Base-by-base conservation (phyloP, 2,797 vertebrate species). In the Poecile montanus region DNA sequence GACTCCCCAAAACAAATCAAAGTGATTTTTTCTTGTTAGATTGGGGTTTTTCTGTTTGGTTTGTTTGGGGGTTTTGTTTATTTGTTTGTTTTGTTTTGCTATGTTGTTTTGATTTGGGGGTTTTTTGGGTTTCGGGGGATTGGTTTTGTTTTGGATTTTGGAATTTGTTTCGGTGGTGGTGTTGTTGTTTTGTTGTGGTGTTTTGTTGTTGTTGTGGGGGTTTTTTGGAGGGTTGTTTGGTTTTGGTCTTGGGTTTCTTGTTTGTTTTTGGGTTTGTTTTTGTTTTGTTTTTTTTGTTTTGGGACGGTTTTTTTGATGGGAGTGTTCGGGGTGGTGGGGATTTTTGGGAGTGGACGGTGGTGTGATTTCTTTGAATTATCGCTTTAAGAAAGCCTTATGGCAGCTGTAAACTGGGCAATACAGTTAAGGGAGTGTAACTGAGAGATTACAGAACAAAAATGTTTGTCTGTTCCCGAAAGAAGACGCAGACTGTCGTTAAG, bases 291-390 rank as follows among this genome's bases (percentile, higher is more conserved):
- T 7, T 42, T 42, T 53, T 40, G 21, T 38, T 11, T 38, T 12
- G 27, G 19, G 34, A 34, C 34, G 34, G 1, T 9, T 38, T 61
- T 29, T 22, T 48, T 36, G 17, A 26, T 11, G 9, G 16, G 16
- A 2, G 16, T 22, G 1, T 22, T 29, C 11, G 13, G 22, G 14
- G 9, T 11, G 32, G 22, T 62, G 36, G 4, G 7, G 27, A 5
- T 19, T 14, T 48, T 25, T 10, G 8, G 17, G 17, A 6, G 4
- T 4, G 9, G 12, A 27, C 5, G 3, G 6, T 2, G 32, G 16
- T 10, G 30, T 26, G 34, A 26, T 76, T 82, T 80, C 53, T 68
- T 81, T 47, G 30, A 54, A 57, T 21, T n/a, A 11, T 1, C 27
- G 27, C 65, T 81, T 85, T 34, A 18, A 53, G 25, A 32, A 42